Base-by-base conservation (phyloP, 2,888 invertebrate genomes). In the Dicyrtoma fusca region DNA sequence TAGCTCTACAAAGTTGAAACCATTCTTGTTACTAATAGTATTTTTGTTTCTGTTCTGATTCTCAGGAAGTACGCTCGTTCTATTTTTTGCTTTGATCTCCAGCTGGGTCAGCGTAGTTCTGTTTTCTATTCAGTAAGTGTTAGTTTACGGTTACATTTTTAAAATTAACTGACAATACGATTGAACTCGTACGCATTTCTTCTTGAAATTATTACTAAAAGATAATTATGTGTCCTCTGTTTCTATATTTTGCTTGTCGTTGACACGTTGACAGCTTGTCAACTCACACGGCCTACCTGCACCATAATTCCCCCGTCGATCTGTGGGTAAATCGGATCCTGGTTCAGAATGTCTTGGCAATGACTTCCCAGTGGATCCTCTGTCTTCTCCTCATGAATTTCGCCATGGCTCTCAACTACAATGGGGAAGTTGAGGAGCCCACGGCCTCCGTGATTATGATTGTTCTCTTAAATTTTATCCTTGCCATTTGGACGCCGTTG, bases 241-340 rank as follows among this genome's bases (percentile, higher is more conserved):
- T n/a, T n/a, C n/a, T n/a, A n/a, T n/a, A n/a, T 21, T 55, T 55
- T 55, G 21, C 55, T 25, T 55, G 17, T 55, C 21, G 19, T 13
- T 55, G 11, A 3, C 21, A 8, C 21, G 8, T n/a, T 21, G 17
- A 11, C 42, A 73, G 73, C 17, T 47, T 73, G 44, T 69, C 34
- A 26, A 45, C 34, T 14, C 26, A 69, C 14, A 69, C 73, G 14
- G 57, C 26, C 11, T 45, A 69, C 26, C 73, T 73, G 19, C 19
- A 64, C 34, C 73, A 73, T 49, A 45, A 65, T 25, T 14, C 47
- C 1, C 21, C 59, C 6, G 1, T 62, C 19, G 73, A 73, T 61
- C 51, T 73, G 0, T 73, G 73, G 73, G 42, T 73, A 14, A 63
- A 70, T 34, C 69, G 73, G 3, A 19, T 73, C n/a, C n/a, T 70